A percentile compares a stretch with the other conserved stretches of the same genome.
Evolutionary conservation across 2,888 invertebrate genomes (phyloP).

Genomic region (Scrobipalpa costella): DNA sequence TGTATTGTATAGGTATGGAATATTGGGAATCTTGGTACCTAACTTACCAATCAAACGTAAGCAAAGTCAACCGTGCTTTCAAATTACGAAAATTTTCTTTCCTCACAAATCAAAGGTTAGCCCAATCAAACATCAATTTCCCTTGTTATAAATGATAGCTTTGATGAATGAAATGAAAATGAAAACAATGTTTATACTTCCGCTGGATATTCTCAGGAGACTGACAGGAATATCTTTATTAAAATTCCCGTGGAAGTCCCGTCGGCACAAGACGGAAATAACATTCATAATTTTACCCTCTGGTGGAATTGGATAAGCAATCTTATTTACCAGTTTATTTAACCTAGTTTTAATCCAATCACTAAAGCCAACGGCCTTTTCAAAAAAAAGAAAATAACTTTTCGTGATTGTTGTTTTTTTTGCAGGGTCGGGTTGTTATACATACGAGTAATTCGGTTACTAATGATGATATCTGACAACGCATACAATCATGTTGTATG

Average conservation of each 20-base stretch:
- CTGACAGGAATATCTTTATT: neutral
- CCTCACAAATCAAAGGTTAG: neutral
- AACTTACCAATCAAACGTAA: no score
- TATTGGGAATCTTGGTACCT: no score
- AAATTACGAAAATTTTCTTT: no score
- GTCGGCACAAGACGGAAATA: constrained; percentile 1
- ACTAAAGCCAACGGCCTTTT: neutral
- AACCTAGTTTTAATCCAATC: neutral
- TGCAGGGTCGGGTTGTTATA: no score
- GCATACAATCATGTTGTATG: no score
- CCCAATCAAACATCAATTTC: neutral
- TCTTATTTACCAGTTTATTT: neutral
- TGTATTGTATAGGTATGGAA: no score
- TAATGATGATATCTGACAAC: no score
- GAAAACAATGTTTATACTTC: constrained; percentile 4
- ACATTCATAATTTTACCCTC: constrained; percentile 1
- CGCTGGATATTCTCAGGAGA: neutral
- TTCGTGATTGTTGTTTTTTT: no score
- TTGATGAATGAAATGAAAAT: neutral
- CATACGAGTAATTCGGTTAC: no score
- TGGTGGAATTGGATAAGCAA: neutral
- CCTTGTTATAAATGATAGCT: constrained; percentile 2
- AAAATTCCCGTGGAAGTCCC: neutral
- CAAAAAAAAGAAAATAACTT: no score
- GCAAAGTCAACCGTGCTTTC: no score